Evolutionary conservation across 2,888 invertebrate genomes (phyloP).

Genomic region (Melinopterus prodromus): DNA sequence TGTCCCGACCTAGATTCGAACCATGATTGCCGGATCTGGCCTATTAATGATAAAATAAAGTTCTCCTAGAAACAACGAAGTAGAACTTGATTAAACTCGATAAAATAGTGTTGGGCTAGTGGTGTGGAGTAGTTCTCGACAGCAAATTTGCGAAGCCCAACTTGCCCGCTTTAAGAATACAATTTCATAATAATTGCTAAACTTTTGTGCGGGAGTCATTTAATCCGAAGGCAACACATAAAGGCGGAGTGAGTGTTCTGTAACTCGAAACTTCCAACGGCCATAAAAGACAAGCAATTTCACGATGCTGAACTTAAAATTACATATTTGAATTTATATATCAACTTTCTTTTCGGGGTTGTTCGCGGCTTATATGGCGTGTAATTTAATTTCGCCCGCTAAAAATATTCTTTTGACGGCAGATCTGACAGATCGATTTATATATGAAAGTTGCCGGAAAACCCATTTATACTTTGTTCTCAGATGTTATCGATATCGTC

Average conservation of each 20-base stretch:
- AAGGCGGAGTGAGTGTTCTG: not conserved
- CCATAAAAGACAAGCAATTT: slow-evolving; percentile 27
- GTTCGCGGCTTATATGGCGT: slow-evolving; percentile 17
- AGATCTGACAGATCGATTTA: slow-evolving; percentile 24
- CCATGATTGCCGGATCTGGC: too few species aligned
- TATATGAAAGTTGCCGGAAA: slow-evolving; percentile 21
- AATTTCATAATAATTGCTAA: slow-evolving; percentile 25
- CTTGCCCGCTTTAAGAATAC: slow-evolving; percentile 14
- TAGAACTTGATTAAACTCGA: not conserved
- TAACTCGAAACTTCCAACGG: not conserved
- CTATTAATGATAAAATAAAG: not conserved
- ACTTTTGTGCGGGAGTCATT: slow-evolving; percentile 20
- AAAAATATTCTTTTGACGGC: slow-evolving; percentile 18
- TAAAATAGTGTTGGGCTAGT: not conserved
- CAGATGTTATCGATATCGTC: slow-evolving; percentile 13
- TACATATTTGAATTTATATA: slow-evolving; percentile 24
- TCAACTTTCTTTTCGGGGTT: slow-evolving; percentile 15
- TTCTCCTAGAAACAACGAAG: not conserved
- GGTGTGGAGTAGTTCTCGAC: not conserved
- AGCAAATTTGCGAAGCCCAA: not conserved
- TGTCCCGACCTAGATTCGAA: too few species aligned
- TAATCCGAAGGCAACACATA: slow-evolving; percentile 23
- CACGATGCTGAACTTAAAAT: slow-evolving; percentile 16
- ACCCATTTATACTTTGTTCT: not conserved
- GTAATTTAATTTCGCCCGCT: slow-evolving; percentile 20